A percentile compares a stretch with the other conserved stretches of the same genome.
Conservation (phyloP, 2,113 vertebrate genomes). For the Climacteris rufus region DNA sequence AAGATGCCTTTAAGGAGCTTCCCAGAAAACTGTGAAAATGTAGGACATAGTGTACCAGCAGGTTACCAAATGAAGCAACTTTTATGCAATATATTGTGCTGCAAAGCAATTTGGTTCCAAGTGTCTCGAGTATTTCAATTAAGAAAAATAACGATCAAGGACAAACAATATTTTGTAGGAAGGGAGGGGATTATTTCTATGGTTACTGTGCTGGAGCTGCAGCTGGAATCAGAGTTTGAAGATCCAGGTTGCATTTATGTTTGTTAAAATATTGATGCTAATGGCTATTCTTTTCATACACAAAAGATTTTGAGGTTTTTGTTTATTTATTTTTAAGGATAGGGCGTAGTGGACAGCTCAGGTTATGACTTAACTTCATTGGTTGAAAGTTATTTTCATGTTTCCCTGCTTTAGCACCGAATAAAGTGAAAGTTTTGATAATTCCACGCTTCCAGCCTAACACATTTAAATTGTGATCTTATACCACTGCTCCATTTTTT, state of each 20-base stretch:
- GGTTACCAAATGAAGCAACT: conserved; percentile 10
- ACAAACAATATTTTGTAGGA: background rate
- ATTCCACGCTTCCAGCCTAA: background rate
- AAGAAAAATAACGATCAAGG: conserved; percentile 36
- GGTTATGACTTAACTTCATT: background rate
- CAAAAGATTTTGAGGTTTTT: accelerated
- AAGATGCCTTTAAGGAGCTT: conserved; percentile 54
- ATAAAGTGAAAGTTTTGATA: background rate
- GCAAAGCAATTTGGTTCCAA: background rate
- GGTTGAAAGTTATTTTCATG: background rate
- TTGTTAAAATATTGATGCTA: background rate
- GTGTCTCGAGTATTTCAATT: conserved; percentile 35
- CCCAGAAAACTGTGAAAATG: conserved; percentile 26
- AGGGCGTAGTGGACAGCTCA: background rate
- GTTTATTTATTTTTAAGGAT: background rate
- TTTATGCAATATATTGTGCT: background rate
- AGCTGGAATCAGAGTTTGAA: background rate
- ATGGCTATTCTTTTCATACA: background rate
- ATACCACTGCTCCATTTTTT: accelerated
- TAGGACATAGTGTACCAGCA: conserved; percentile 34
- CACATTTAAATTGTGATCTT: background rate
- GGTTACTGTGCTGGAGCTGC: background rate
- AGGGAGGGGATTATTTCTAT: conserved; percentile 18
- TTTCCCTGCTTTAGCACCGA: background rate
- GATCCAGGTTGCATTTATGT: background rate